These are phyloP conservation scores for Bhutanitis thaidina DNA, from an alignment of 2,888 invertebrate genomes.

Conservation along the genomic window DNA sequence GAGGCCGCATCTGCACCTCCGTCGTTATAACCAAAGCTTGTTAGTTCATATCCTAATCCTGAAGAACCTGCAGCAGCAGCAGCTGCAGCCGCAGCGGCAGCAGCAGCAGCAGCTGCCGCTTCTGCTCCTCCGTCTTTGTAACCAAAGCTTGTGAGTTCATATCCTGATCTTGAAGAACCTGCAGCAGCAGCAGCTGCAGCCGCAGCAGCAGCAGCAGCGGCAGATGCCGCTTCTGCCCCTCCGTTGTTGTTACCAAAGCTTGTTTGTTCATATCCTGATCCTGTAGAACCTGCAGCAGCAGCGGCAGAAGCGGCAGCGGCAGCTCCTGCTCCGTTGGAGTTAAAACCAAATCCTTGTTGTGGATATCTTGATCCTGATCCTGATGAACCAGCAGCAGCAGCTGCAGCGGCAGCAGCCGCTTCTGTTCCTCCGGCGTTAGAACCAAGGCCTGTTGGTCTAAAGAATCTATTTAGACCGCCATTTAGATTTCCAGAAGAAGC, in stretches of 20 bases:
- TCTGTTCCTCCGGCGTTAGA: no score
- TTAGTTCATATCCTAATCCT: not conserved
- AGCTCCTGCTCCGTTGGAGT: not conserved
- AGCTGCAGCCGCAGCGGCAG: not conserved
- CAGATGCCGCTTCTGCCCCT: slow-evolving; percentile 1
- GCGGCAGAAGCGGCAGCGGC: slow-evolving; percentile 1
- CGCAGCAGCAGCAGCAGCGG: slow-evolving; percentile 8
- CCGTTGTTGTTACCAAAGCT: not conserved
- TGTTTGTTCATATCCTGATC: not conserved
- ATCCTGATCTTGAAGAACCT: no score
- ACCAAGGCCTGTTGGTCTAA: no score
- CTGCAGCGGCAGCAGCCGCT: no score
- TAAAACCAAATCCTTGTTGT: no score
- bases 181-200: not conserved
- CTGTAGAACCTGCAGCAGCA: not conserved
- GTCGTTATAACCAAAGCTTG: slow-evolving; percentile 12
- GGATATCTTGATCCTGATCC: not conserved
- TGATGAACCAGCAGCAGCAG: not conserved
- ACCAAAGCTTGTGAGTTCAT: no score
- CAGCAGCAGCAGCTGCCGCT: not conserved
- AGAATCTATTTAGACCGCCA: no score
- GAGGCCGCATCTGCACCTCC: slow-evolving; percentile 6
- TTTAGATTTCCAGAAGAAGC: no score
- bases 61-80: not conserved
- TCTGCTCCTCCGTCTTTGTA: not conserved